Base-by-base conservation (phyloP, 2,113 vertebrate species). In the Scomber scombrus region DNA sequence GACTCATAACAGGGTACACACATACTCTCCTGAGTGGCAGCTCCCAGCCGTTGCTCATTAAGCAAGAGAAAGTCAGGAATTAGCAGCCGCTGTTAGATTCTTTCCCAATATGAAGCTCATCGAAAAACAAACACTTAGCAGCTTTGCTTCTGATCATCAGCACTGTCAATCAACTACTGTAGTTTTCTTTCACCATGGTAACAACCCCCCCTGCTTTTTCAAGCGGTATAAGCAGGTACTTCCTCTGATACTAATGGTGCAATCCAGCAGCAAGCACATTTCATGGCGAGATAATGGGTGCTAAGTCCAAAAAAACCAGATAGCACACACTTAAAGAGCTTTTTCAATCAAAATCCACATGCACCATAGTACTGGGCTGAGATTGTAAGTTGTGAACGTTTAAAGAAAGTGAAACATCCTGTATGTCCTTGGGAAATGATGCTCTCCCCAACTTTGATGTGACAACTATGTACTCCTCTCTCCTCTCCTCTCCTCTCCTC, bases 41-140 rank as follows among this genome's bases (percentile, higher is more conserved):
- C 74, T 81, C 69, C 82, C 76, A 34, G 63, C 85, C 10, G 67
- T 18, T 45, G 65, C 85, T 91, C 88, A 90, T 89, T 92, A 92
- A 78, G 23, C 21, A 26, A 67, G 46, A 65, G 50, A 60, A 79
- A 82, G 75, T 82, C 73, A 18, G 58, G 82, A 82, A 82, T 85
- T 34, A 79, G 52, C 82, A 26, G 47, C 65, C 0, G 18, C 75
- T 13, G 70, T 57, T 52, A 49, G 78, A 80, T 73, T 77, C 51
- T 74, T 65, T 63, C 64, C 34, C 78, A 34, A 70, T 46, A 54
- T 72, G 71, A 80, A 51, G 49, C 75, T 63, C 3, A 0, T 40
- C n/a, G 47, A 75, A 64, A 78, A 91, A 85, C 88, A 82, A 91
- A 91, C 78, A 75, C 26, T 0, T 19, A 63, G 51, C 43, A 45